Evolutionary conservation across 1,140 invertebrate species (phyloP).

Genomic region (Cephus cinctus): DNA sequence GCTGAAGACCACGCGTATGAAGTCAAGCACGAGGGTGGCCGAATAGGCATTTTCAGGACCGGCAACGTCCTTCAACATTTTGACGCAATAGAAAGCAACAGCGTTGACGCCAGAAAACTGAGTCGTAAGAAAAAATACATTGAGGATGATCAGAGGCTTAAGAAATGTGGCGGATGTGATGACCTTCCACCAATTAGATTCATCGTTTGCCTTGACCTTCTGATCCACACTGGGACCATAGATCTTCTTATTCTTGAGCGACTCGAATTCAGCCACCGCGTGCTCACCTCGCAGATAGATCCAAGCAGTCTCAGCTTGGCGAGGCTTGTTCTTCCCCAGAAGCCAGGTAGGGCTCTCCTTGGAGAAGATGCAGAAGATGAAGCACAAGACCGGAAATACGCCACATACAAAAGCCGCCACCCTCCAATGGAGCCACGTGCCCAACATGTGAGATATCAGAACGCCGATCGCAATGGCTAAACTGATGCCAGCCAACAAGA

Average conservation of each 20-base stretch:
- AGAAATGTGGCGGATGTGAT: conserved; percentile 36
- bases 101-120: conserved; percentile 69
- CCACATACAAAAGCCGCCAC: conserved; percentile 58
- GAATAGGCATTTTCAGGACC: conserved; percentile 59
- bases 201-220: conserved; percentile 40
- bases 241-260: conserved; percentile 10
- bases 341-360: conserved; percentile 76
- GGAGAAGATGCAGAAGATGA: conserved; percentile 53
- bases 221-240: conserved; percentile 24
- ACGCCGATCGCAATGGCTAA: conserved; percentile 60
- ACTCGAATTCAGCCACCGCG: conserved; percentile 25
- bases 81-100: conserved; percentile 72
- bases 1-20: conserved; percentile 64
- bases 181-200: not conserved
- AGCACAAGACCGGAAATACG: conserved; percentile 53
- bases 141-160: conserved; percentile 63
- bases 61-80: conserved; percentile 60
- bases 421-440: conserved; percentile 62
- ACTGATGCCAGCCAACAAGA: conserved; percentile 58
- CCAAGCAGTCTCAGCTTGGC: conserved; percentile 57
- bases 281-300: conserved; percentile 17
- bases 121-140: conserved; percentile 61
- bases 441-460: conserved; percentile 59
- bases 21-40: conserved; percentile 66
- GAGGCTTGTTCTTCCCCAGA: conserved; percentile 55